These are phyloP conservation scores for Pungitius pungitius DNA, from an alignment of 2,113 vertebrate genomes.

Conservation along the genomic window DNA sequence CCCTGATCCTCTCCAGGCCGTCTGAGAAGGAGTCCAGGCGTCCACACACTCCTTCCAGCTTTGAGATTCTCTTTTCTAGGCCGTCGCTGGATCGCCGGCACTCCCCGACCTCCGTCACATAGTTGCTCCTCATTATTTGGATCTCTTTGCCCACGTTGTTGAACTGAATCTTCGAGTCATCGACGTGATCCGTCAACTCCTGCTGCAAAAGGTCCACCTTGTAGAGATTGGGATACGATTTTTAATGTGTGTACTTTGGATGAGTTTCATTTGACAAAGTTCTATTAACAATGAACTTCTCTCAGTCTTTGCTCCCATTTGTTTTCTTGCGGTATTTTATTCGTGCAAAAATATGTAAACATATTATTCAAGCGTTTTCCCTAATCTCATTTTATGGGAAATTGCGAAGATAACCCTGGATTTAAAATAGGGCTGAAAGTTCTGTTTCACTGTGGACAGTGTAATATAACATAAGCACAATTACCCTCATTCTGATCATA, in stretches of 20 bases:
- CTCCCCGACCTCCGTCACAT: conserved; percentile 77
- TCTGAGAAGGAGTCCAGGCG: conserved; percentile 83
- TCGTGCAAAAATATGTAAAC: conserved; percentile 35
- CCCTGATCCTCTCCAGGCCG: conserved; percentile 83
- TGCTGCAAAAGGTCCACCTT: conserved; percentile 84
- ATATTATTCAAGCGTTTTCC: conserved; percentile 41
- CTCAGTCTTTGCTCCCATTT: conserved; percentile 15
- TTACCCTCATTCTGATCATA: conserved; percentile 4
- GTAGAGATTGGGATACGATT: conserved; percentile 17
- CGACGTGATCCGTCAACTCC: conserved; percentile 76
- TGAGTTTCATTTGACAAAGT: conserved; percentile 20
- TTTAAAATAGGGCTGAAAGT: conserved; percentile 15
- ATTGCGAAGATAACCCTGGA: conserved; percentile 39
- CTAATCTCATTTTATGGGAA: conserved; percentile 32
- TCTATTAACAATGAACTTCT: conserved; percentile 30
- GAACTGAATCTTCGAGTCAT: conserved; percentile 81
- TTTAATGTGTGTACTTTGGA: conserved; percentile 29
- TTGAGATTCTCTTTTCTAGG: conserved; percentile 83
- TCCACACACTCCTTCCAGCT: conserved; percentile 87
- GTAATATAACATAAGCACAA: not conserved
- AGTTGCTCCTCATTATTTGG: conserved; percentile 67
- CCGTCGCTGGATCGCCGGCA: conserved; percentile 74
- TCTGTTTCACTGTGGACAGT: conserved; percentile 10
- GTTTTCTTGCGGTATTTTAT: conserved; percentile 37
- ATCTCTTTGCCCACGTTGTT: conserved; percentile 75